Conservation (phyloP, 2,113 vertebrate genomes). For the Cryptomyrus ogoouensis region DNA sequence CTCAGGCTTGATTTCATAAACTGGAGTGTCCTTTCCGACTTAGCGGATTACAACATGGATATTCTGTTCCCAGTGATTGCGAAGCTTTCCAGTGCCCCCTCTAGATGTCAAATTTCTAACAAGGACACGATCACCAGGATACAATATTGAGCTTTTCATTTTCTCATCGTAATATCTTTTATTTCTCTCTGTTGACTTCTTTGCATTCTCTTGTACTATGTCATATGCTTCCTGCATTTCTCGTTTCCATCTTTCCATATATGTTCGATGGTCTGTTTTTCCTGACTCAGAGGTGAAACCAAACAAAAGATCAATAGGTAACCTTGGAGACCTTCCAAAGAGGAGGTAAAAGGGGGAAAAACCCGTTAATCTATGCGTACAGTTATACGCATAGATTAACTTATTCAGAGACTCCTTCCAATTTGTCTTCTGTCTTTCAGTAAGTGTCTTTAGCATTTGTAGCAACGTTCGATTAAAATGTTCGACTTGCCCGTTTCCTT, state of each 20-base stretch:
- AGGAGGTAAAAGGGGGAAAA: not conserved
- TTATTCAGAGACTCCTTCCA: not conserved
- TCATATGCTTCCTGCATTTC: not conserved
- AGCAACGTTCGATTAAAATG: not conserved
- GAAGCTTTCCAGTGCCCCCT: not conserved
- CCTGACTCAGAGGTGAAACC: not conserved
- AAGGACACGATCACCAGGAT: not conserved
- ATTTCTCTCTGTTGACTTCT: not conserved
- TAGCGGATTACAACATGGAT: not conserved
- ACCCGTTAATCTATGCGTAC: not conserved
- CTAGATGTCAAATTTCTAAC: not conserved
- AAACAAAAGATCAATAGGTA: not conserved
- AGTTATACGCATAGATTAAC: not conserved
- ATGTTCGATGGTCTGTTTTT: not conserved
- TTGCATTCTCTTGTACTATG: not conserved
- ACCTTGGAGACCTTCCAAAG: not conserved
- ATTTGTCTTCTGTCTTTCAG: not conserved
- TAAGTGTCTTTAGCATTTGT: not conserved
- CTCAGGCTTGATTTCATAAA: not conserved
- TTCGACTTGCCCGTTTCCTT: not conserved
- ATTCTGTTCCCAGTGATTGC: not conserved
- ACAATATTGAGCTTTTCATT: not conserved
- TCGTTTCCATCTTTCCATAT: not conserved
- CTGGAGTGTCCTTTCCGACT: not conserved
- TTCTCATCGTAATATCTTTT: not conserved